Evolutionary conservation across 2,888 invertebrate species (phyloP), one percentile per base, ranked within the genome.

Genomic region (Kryphioiulus occultus): DNA sequence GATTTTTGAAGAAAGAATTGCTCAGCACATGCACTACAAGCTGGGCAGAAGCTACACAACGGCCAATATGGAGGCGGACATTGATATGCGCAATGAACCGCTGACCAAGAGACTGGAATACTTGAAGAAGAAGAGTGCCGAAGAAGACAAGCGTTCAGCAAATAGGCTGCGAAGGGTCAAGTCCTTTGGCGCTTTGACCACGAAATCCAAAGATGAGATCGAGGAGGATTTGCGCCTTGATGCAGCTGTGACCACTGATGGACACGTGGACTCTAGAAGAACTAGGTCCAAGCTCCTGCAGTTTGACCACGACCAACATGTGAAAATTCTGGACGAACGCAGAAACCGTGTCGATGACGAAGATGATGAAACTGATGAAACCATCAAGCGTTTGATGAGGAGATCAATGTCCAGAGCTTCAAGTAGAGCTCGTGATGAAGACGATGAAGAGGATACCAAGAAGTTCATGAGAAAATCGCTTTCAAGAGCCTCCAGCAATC

Each of bases 161-260:
- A 53, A 59, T 19, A 84, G 78, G 26, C 26, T 88, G 83, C 44
- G 88, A 0, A 68, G 88, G 10, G 32, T 85, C 7, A 59, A 82
- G 22, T 88, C 89, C 1, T 78, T 85, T 26, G 89, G 88, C 9
- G 88, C 88, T 19, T 89, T 89, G 32, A 82, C 87, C 26, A 59
- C 87, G 42, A 86, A 59, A 22, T 88, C 86, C 12, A 42, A 82
- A 26, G 53, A 88, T 9, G 88, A 88, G 2, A 88, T 88, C 19
- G 87, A 68, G 22, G 68, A 87, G 15, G 87, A 87, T 35, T 19
- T 87, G 86, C 59, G 85, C 5, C 19, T 85, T 32, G 87, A 87
- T 17, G 85, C 87, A 1, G 85, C 87, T 17, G 39, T 59, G 32
- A n/a, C 53, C 19, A 4, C 86, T 22, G 86, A 88, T 78, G 88